Evolutionary conservation across 2,797 vertebrate genomes (phyloP).

Genomic region (Sebastes hubbsi): DNA sequence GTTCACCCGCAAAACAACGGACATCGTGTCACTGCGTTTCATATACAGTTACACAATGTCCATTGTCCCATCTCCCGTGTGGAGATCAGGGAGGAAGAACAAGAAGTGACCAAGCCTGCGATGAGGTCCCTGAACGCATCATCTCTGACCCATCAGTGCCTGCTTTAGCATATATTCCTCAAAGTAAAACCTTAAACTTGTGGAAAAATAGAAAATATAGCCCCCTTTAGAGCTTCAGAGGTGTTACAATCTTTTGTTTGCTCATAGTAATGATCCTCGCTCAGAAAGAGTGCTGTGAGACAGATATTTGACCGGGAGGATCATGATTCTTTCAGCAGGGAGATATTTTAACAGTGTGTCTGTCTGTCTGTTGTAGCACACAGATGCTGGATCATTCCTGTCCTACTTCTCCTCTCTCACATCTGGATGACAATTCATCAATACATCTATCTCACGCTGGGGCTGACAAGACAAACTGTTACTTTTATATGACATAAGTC

Average conservation of each 20-base stretch:
- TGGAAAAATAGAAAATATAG: neutral
- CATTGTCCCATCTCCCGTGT: no score
- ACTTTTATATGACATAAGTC: constrained; percentile 46
- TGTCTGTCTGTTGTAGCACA: constrained; percentile 23
- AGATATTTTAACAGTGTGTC: constrained; percentile 55
- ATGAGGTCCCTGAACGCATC: no score
- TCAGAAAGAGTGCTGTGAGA: constrained; percentile 11
- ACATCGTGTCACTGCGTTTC: no score
- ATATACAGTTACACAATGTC: no score
- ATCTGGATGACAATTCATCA: constrained; percentile 71
- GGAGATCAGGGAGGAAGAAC: no score
- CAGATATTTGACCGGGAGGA: constrained; percentile 10
- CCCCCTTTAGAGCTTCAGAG: neutral
- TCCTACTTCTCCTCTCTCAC: constrained; percentile 41
- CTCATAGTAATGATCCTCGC: constrained; percentile 21
- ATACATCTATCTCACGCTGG: constrained; percentile 47
- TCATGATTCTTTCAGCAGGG: constrained; percentile 34
- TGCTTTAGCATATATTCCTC: neutral
- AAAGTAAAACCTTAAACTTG: neutral
- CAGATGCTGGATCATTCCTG: constrained; percentile 59
- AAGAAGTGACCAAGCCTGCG: no score
- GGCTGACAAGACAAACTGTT: constrained; percentile 56
- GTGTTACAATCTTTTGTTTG: constrained; percentile 23
- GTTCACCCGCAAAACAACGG: no score
- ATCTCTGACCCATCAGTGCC: no score